Evolutionary conservation across 2,797 vertebrate genomes (phyloP), one percentile per base, ranked within the genome.

Genomic region (Dermochelys coriacea): DNA sequence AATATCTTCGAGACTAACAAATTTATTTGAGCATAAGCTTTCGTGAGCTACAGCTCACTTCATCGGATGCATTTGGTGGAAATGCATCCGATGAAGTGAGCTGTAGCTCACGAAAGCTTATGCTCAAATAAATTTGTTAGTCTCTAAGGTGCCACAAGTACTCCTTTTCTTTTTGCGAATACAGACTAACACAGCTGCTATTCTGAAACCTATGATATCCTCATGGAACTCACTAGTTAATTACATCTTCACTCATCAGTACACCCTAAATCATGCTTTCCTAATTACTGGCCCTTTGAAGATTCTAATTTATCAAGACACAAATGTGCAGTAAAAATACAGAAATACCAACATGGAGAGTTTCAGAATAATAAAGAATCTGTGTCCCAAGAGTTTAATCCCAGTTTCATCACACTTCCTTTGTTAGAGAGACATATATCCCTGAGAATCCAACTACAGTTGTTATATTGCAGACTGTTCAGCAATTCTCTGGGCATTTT

Each of bases 281-380:
- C 86, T 45, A 2, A 91, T 68, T 50, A 19, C 54, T 10, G 25
- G 45, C 82, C 74, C 87, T 95, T 94, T 96, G 88, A 96, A 82
- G 68, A 49, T 19, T 34, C 78, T 23, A 86, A 64, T 93, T 77
- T 61, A 82, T 75, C 52, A 93, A 96, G 93, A 89, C 94, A 80
- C 87, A 95, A 96, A 90, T 85, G 93, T 29, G 41, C 88, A 84
- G 6, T 18, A 88, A 80, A 92, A 91, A 94, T 84, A 92, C 51
- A 87, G 96, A 93, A 93, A 95, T 95, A 96, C 61, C 93, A 94
- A 96, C 94, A 94, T 91, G 55, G 92, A 94, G 94, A 88, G 94
- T 93, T 91, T 90, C 8, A 10, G 89, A 87, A 45, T 64, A 92
- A 95, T 84, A 86, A 84, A 96, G 95, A 95, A 37, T 45, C 47